Evolutionary conservation across 1,140 invertebrate species (phyloP).

Genomic region (Aleiodes sp.): DNA sequence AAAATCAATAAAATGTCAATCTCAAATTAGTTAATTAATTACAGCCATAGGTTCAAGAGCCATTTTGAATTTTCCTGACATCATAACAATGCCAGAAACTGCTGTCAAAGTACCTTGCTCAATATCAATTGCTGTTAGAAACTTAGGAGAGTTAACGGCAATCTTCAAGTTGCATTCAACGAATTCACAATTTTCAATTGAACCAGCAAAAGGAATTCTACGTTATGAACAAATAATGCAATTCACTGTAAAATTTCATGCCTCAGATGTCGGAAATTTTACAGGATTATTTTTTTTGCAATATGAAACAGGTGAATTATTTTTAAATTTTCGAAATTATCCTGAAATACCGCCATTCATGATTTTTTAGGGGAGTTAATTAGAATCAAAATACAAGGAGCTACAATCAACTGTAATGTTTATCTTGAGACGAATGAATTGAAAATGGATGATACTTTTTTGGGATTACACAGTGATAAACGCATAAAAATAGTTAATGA

Average conservation of each 20-base stretch:
- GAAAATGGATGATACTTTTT: slow-evolving; percentile 59
- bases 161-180: slow-evolving; percentile 50
- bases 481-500: slow-evolving; percentile 59
- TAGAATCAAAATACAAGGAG: slow-evolving; percentile 46
- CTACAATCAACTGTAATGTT: slow-evolving; percentile 49
- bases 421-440: slow-evolving; percentile 47
- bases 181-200: slow-evolving; percentile 54
- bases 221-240: slow-evolving; percentile 49
- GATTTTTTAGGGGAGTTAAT: slow-evolving; percentile 54
- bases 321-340: background rate
- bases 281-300: slow-evolving; percentile 50
- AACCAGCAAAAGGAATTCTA: slow-evolving; percentile 56
- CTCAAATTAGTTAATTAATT: slow-evolving; percentile 15
- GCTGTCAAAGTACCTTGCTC: slow-evolving; percentile 58
- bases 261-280: slow-evolving; percentile 42
- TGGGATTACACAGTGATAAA: slow-evolving; percentile 54
- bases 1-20: background rate
- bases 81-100: slow-evolving; percentile 55
- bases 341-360: background rate
- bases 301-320: slow-evolving; percentile 60
- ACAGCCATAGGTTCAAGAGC: slow-evolving; percentile 60
- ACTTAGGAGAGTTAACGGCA: slow-evolving; percentile 54
- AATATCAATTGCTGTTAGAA: slow-evolving; percentile 56
- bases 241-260: slow-evolving; percentile 49
- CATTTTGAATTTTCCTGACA: slow-evolving; percentile 64